Evolutionary conservation across 2,113 vertebrate genomes (phyloP), one percentile per base, ranked within the genome.

Genomic region (Oryzias javanicus): DNA sequence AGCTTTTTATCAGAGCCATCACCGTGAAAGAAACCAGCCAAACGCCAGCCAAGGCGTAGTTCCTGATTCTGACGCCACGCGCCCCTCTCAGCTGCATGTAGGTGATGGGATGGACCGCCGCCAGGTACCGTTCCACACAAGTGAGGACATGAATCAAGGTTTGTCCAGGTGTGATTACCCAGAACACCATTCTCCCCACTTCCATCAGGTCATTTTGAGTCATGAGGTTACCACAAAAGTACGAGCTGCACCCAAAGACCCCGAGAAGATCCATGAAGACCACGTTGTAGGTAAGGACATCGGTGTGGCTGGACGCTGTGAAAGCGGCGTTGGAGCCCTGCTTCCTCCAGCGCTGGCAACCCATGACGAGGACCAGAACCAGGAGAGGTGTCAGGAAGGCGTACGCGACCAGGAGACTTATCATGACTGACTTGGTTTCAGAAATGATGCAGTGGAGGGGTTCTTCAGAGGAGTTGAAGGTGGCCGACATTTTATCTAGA

Each of bases 211-310:
- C 35, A 35, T 35, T 1, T 35, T 35, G 35, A 2, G 8, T 12
- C 35, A 8, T 12, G 3, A 35, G 12, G 35, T 6, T 3, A 2
- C 54, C 54, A 17, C 4, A 5, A 44, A n/a, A 45, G 6, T 18
- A 61, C 4, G 42, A 4, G 10, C 5, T 3, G 0, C 0, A 6
- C 7, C 62, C 67, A 1, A 18, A 1, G 3, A 40, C 0, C 1
- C 16, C 13, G 0, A 77, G 4, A 6, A 63, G 4, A 16, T 72
- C 49, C 45, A 67, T 12, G 6, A 18, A 4, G 0, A 22, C 42
- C 35, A 71, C 8, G 24, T 71, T 51, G 41, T 45, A 71, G 16
- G 74, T 67, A 40, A 76, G 63, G 54, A 77, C 1, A 49, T 77
- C 74, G 0, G 20, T 54, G 59, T 63, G 58, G 46, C 22, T 70